Percentiles rank a stretch among this genome's conserved stretches.
phyloP scores from a whole-genome alignment of 2,797 vertebrate genomes.

The Lacerta agilis region DNA sequence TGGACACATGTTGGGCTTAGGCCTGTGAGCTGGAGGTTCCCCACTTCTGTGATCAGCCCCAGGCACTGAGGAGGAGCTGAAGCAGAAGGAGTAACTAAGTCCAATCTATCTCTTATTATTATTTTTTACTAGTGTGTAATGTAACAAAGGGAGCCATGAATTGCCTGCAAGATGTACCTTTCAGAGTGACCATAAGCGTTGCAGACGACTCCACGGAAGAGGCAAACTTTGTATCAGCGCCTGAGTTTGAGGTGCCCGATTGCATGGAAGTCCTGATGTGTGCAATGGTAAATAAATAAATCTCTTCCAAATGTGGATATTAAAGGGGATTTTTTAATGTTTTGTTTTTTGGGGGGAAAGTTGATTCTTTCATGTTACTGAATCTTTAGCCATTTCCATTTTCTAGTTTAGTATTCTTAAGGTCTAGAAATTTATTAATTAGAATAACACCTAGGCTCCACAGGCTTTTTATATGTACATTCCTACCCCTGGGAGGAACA shows the following conservation, averaged over 20 bases:
- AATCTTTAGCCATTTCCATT: background rate
- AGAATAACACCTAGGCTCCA: background rate
- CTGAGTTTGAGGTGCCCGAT: constrained; percentile 78
- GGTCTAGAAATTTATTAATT: background rate
- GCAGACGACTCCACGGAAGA: constrained; percentile 42
- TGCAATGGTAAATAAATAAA: constrained; percentile 78
- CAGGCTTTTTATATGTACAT: background rate
- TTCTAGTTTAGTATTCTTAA: background rate
- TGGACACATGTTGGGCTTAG: too few species aligned
- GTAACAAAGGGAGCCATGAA: constrained; percentile 76
- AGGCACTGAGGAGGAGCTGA: background rate
- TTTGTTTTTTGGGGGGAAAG: too few species aligned
- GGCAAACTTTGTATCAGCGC: constrained; percentile 55
- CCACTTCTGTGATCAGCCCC: background rate
- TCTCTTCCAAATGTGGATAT: fast-evolving
- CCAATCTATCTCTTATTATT: background rate
- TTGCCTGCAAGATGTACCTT: constrained; percentile 85
- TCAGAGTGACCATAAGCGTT: constrained; percentile 79
- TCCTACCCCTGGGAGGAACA: too few species aligned
- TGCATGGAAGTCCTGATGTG: constrained; percentile 82
- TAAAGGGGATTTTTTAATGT: too few species aligned
- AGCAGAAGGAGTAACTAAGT: background rate
- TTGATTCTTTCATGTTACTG: background rate
- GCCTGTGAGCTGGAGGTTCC: too few species aligned
- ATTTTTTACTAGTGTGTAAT: constrained; percentile 8